Evolutionary conservation across 2,113 vertebrate genomes (phyloP).

Genomic region (Lethenteron reissneri): DNA sequence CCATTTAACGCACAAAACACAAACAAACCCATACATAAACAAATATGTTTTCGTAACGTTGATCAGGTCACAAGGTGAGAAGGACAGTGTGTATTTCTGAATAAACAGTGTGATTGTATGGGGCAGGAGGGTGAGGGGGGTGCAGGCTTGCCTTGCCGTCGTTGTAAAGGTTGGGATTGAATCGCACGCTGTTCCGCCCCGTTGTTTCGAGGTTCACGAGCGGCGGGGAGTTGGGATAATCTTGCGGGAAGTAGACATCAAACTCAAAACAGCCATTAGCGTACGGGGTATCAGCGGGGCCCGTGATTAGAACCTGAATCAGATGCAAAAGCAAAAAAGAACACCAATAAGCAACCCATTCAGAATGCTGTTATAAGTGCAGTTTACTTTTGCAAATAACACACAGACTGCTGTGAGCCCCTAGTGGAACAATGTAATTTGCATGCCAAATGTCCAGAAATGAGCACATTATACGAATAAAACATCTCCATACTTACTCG

Average conservation of each 20-base stretch:
- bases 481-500: too few relatives aligned
- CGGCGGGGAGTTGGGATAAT: conserved; percentile 91
- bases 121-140: too few relatives aligned
- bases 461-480: too few relatives aligned
- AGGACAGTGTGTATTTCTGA: too few relatives aligned
- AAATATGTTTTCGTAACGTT: too few relatives aligned
- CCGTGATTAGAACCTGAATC: conserved; percentile 74
- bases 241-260: conserved; percentile 96
- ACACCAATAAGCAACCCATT: neutral
- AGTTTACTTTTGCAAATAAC: neutral
- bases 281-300: conserved; percentile 82
- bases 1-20: too few relatives aligned
- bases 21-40: too few relatives aligned
- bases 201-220: conserved; percentile 97
- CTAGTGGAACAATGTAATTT: too few relatives aligned
- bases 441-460: too few relatives aligned
- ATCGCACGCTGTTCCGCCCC: conserved; percentile 82
- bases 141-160: conserved; percentile 60
- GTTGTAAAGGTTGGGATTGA: conserved; percentile 98
- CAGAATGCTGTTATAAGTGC: neutral
- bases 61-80: too few relatives aligned
- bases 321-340: neutral
- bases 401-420: neutral
- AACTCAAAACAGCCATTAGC: conserved; percentile 98
- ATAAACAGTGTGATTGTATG: too few relatives aligned